Evolutionary conservation across 1,140 invertebrate genomes (phyloP), one percentile per base, ranked within the genome.

Genomic region (Limonius californicus): DNA sequence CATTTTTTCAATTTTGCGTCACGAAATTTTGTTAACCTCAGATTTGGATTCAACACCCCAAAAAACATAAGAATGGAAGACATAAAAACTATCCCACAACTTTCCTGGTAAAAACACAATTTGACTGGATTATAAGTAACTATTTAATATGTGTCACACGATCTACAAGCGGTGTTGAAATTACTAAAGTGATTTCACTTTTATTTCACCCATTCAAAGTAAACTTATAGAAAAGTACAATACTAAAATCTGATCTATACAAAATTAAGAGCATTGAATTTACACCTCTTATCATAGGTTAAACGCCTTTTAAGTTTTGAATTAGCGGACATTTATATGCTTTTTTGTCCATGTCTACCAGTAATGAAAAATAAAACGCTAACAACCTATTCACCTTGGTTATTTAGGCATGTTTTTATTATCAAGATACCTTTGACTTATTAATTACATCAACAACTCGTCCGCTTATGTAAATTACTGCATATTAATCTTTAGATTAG

Each of bases 381-480:
- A 50, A 50, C 45, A 50, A 50, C 16, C 45, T 50, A 50, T 50
- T 50, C 45, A 50, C 45, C 16, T 19, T 50, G 45, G 14, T 50
- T 50, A 50, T 50, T 50, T 50, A 12, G 45, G 16, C 45, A 50
- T 21, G 45, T 55, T 55, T 55, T 23, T 50, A 19, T 50, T 21
- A 55, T 55, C 54, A 27, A 19, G 18, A 59, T 45, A 59, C 62
- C 62, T 64, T 27, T 23, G 39, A 64, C 55, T 64, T 61, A 60
- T 61, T 64, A 64, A 64, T 64, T 64, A 64, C 35, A 55, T 60
- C 57, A 61, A 57, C 63, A 61, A 50, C 42, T 57, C 18, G 56
- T 42, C 20, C 56, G 56, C 39, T 64, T 57, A 64, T 64, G 58
- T 54, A 61, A 61, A 64, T 57, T 53, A 18, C 16, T 54, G 63